Evolutionary conservation across 2,888 invertebrate species (phyloP).

Genomic region (Pomacea canaliculata): DNA sequence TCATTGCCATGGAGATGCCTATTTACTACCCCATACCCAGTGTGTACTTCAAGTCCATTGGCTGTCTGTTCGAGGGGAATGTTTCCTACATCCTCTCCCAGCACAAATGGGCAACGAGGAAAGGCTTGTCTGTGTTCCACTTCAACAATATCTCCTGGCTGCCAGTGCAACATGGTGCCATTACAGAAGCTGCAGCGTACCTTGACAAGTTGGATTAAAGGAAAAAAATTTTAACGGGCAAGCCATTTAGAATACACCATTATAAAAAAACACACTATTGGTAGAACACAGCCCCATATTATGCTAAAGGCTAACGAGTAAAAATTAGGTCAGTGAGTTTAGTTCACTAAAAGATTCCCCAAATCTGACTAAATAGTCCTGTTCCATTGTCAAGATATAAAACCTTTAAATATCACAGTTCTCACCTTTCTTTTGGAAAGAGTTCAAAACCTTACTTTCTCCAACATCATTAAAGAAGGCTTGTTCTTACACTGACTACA

Average conservation of each 20-base stretch:
- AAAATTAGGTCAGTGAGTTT: no score
- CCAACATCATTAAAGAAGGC: no score
- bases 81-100: constrained; percentile 16
- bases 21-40: not conserved
- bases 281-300: not conserved
- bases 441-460: no score
- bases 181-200: constrained; percentile 90
- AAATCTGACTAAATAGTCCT: no score
- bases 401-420: no score
- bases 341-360: no score
- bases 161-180: constrained; percentile 93
- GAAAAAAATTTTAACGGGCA: not conserved
- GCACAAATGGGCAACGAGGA: constrained; percentile 82
- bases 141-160: constrained; percentile 89
- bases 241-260: not conserved
- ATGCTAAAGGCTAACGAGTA: not conserved
- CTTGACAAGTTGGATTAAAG: not conserved
- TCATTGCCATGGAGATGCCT: not conserved
- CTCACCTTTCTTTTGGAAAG: no score
- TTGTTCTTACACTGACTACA: no score
- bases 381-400: no score
- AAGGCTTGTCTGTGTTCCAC: constrained; percentile 94
- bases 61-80: not conserved
- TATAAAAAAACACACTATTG: not conserved
- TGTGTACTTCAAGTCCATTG: not conserved